These are phyloP conservation scores for Dendrolimus kikuchii DNA, from an alignment of 1,140 invertebrate species.

Conservation along the genomic window DNA sequence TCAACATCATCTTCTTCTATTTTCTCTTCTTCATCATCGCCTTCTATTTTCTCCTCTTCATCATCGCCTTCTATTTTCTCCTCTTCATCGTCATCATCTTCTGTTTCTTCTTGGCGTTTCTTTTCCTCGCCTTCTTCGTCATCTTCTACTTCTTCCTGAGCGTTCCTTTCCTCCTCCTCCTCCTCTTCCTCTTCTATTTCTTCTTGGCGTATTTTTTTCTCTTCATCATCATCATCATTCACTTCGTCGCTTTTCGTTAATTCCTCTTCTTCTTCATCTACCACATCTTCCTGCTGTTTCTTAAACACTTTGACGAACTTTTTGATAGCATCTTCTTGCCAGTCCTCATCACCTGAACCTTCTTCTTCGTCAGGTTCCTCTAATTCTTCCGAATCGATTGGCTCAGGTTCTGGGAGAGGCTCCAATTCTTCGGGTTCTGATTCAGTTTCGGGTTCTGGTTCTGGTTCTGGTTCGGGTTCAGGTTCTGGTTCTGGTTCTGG, in stretches of 20 bases:
- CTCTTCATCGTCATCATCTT: slow-evolving; percentile 12
- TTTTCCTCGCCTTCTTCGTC: neutral
- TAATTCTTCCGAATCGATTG: slow-evolving; percentile 8
- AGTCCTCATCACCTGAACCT: slow-evolving; percentile 27
- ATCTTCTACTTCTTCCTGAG: neutral
- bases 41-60: slow-evolving; percentile 13
- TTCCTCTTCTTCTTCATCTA: slow-evolving; percentile 14
- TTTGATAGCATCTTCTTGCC: slow-evolving; percentile 21
- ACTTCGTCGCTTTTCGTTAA: too few species aligned
- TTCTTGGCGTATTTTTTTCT: slow-evolving; percentile 8
- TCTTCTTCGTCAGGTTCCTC: slow-evolving; percentile 12
- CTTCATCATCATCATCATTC: slow-evolving; percentile 1
- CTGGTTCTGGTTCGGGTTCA: slow-evolving; percentile 4
- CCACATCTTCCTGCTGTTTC: slow-evolving; percentile 12
- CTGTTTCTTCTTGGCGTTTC: slow-evolving; percentile 4
- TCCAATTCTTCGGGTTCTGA: slow-evolving; percentile 2
- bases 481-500: slow-evolving; percentile 4
- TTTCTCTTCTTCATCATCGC: slow-evolving; percentile 14
- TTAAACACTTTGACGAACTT: slow-evolving; percentile 16
- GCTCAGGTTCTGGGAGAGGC: too few species aligned
- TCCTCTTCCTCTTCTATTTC: slow-evolving; percentile 9
- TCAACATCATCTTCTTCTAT: too few species aligned
- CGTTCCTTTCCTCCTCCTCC: neutral
- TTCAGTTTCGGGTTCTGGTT: slow-evolving; percentile 3
- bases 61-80: slow-evolving; percentile 16